Evolutionary conservation across 2,797 vertebrate genomes (phyloP), one percentile per base, ranked within the genome.

Genomic region (Cyclura pinguis): DNA sequence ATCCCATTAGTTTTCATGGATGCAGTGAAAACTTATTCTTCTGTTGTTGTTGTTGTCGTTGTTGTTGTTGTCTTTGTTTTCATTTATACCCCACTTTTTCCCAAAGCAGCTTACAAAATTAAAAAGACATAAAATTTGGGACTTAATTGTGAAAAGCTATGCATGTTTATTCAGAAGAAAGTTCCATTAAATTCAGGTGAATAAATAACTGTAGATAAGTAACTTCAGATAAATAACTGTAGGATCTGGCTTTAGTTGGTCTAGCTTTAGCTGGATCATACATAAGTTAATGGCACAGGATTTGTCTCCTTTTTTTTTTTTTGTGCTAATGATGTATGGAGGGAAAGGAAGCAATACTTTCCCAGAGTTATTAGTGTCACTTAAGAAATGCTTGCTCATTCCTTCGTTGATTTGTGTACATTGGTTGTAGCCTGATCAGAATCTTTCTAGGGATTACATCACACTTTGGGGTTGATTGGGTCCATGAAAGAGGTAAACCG

Each of bases 401-500:
- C 47, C 80, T 74, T 57, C 35, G 6, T 84, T 50, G 9, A 16
- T 62, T 27, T 62, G 42, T 64, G 6, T 82, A 42, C 29, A 2
- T 42, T 55, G n/a, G 42, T 86, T 57, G 2, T 62, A 35, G 77
- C 32, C 14, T 7, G 77, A 52, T 80, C 10, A 59, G 20, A 80
- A 50, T 38, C 7, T 14, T 38, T 88, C 24, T 1, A 84, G 57
- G 47, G 1, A 57, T n/a, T 88, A 81, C 29, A 5, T 0, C 89
- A 62, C 18, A 81, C 69, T 94, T 95, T 57, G 42, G 50, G 84
- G 83, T 38, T 81, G 16, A 32, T 42, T 62, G 57, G 32, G 47
- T 20, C 13, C 18, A 69, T 74, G 62, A n/a, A 88, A 38, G n/a
- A 74, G 80, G 89, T 87, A 88, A 88, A 87, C 88, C 73, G 92